Percentiles rank a stretch among this genome's conserved stretches.
These are phyloP conservation scores for Lepetodrilus schrolli DNA, from an alignment of 2,888 invertebrate species.

Conservation along the genomic window DNA sequence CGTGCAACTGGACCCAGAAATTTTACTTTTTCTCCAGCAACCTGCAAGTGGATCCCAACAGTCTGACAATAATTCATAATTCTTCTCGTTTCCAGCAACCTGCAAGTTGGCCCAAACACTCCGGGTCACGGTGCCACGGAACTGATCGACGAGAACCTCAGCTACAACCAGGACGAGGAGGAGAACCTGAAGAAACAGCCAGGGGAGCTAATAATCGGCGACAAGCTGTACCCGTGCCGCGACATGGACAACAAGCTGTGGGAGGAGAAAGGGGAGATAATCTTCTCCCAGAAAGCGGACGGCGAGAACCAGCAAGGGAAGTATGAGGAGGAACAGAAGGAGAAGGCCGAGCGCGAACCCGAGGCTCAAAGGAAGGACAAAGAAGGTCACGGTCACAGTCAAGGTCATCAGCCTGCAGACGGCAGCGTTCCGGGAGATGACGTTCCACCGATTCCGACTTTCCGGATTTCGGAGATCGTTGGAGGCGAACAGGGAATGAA, in stretches of 20 bases:
- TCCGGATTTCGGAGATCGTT: constrained; percentile 21
- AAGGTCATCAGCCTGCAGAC: not conserved
- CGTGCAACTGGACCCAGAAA: too few relatives aligned
- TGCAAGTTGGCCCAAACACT: constrained; percentile 57
- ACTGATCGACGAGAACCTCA: constrained; percentile 70
- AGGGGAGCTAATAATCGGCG: constrained; percentile 52
- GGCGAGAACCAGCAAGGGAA: constrained; percentile 54
- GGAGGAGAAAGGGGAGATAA: constrained; percentile 60
- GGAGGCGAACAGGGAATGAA: constrained; percentile 26
- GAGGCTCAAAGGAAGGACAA: constrained; percentile 26
- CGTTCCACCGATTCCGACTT: constrained; percentile 12
- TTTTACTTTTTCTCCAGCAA: too few relatives aligned
- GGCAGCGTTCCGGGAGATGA: not conserved
- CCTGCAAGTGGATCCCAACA: too few relatives aligned
- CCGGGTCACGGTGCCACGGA: constrained; percentile 68
- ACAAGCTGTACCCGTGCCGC: constrained; percentile 52
- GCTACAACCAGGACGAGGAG: constrained; percentile 65
- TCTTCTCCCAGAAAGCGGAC: constrained; percentile 49
- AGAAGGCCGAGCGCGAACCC: constrained; percentile 52
- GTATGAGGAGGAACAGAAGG: constrained; percentile 62
- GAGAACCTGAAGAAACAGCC: constrained; percentile 59
- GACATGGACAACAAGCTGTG: constrained; percentile 66
- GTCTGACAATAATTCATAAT: not conserved
- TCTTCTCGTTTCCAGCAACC: constrained; percentile 48
- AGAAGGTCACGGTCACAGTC: constrained; percentile 11